Conservation (phyloP, 2,797 vertebrate genomes). For the Pachyuromys duprasi region DNA sequence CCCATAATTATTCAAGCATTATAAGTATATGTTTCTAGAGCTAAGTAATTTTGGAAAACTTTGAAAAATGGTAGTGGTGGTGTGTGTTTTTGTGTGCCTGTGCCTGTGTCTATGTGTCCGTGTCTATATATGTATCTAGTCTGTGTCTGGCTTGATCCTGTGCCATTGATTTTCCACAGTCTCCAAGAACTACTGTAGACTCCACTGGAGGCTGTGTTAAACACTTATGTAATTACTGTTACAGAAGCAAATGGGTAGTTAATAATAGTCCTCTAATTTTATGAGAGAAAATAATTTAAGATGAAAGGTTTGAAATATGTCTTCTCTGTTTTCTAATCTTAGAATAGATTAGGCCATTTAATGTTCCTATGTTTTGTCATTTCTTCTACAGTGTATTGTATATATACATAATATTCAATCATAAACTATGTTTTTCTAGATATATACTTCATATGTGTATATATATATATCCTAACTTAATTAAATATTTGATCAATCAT, state of each 20-base stretch:
- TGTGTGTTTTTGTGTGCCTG: not conserved
- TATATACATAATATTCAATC: not conserved
- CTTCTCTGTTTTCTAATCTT: not conserved
- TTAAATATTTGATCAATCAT: not conserved
- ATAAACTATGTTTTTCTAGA: not conserved
- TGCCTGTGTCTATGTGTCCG: not conserved
- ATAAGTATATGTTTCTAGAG: not conserved
- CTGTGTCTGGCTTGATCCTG: not conserved
- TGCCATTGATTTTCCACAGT: conserved; percentile 9
- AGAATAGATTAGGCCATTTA: not conserved
- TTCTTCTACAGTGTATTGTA: not conserved
- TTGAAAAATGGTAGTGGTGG: not conserved
- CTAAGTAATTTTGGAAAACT: not conserved
- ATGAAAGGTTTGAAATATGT: not conserved
- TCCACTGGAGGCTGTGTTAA: not conserved
- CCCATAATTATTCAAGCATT: not conserved
- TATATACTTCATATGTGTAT: not conserved
- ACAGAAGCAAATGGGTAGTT: not conserved
- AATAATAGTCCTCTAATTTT: not conserved
- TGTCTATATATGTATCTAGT: too few species aligned
- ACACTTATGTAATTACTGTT: not conserved
- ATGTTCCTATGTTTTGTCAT: not conserved
- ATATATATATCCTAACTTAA: not conserved
- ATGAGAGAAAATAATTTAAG: not conserved
- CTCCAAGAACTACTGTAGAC: not conserved